A percentile compares a stretch with the other conserved stretches of the same genome.
phyloP scores from a whole-genome alignment of 2,888 invertebrate species.

The Caenorhabditis macrosperma region DNA sequence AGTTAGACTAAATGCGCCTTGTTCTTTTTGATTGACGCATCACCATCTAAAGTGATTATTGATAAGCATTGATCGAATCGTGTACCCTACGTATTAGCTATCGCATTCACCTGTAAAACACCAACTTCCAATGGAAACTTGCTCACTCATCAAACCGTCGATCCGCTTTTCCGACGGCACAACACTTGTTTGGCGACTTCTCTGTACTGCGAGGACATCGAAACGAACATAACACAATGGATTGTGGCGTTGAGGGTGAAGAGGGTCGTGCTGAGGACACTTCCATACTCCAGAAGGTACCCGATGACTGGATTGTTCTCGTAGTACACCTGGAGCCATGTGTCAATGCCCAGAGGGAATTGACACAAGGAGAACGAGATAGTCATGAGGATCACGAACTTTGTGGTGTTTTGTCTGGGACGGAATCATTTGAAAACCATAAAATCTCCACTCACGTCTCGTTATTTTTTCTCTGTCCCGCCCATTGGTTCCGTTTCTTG shows the following conservation, averaged over 20 bases:
- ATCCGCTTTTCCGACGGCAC: not conserved
- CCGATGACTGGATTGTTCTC: not conserved
- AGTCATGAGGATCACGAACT: not conserved
- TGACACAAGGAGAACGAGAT: not conserved
- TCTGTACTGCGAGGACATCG: slow-evolving; percentile 9
- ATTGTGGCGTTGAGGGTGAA: slow-evolving; percentile 13
- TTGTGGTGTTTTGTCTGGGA: not conserved
- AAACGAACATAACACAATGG: slow-evolving; percentile 2
- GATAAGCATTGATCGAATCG: no score
- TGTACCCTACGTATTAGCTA: no score
- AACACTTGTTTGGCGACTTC: not conserved
- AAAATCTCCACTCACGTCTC: not conserved
- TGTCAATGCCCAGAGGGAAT: not conserved
- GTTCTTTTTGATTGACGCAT: no score
- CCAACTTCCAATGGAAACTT: no score
- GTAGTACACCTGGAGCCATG: not conserved
- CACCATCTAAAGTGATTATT: no score
- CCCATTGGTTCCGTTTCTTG: not conserved
- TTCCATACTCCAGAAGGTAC: not conserved
- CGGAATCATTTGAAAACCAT: not conserved
- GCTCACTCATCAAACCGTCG: not conserved
- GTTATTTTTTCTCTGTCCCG: not conserved
- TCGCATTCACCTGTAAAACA: no score
- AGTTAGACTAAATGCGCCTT: no score
- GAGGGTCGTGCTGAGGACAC: not conserved